Base-by-base conservation (phyloP, 1,140 invertebrate species). In the Copidosoma floridanum region DNA sequence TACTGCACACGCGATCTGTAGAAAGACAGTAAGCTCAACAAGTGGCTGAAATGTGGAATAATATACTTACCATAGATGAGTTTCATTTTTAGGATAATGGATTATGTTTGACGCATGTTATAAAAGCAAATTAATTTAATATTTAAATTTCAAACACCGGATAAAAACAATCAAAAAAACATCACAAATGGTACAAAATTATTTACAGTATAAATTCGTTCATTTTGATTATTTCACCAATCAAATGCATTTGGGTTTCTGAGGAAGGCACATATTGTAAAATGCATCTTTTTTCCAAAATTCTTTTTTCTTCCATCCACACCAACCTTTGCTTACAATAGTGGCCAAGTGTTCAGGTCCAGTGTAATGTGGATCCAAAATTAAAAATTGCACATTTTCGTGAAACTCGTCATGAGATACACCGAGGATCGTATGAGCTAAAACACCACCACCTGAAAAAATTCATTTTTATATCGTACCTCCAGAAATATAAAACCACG, bases 291-390 rank as follows among this genome's bases (percentile, higher is more conserved):
- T 90, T 69, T 89, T 87, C 95, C 95, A 97, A 79, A 98, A 98
- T 58, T 92, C 86, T 47, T 87, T 81, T 20, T 84, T 86, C 77
- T 97, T 98, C 95, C 95, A 98, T 2, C 89, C 91, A 77, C 94
- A 96, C 93, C 94, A 97, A 3, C 94, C 94, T 83, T 95, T 92
- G 41, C 77, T 85, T 37, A 89, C 77, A 44, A 94, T 86, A 1
- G 82, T 83, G 24, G 79, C 75, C 46, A 94, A 73, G 64, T 93
- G 85, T 73, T 94, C 91, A 5, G 78, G 68, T 0, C 95, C 97
- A 0, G 92, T 96, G 73, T 97, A 99, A 83, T 99, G 98, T 1
- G 98, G 98, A 85, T 99, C 98, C 7, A 99, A 80, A 65, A 99
- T 94, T 1, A 99, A 78, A 82, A 95, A 99, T 68, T 90, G 89